Conservation (phyloP, 2,113 vertebrate species). For the Microtus pennsylvanicus region DNA sequence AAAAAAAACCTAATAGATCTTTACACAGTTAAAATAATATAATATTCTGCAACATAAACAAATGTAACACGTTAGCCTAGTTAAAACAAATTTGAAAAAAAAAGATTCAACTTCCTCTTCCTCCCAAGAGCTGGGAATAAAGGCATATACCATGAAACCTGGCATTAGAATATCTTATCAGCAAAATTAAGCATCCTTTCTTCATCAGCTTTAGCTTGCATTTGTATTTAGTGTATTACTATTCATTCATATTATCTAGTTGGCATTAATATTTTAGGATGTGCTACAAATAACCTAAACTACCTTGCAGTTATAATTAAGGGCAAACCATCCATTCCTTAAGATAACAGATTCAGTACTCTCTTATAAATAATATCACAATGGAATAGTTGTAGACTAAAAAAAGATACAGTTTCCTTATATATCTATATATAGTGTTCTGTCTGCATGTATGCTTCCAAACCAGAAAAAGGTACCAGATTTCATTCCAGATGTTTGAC, state of each 20-base stretch:
- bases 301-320: neutral
- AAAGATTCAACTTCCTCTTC: too few species aligned
- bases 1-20: too few species aligned
- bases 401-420: neutral
- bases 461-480: too few species aligned
- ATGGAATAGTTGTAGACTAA: neutral
- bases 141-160: neutral
- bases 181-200: neutral
- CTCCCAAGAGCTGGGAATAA: too few species aligned
- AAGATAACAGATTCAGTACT: neutral
- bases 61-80: too few species aligned
- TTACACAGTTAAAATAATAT: too few species aligned
- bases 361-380: neutral
- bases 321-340: constrained; percentile 13
- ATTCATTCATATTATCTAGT: neutral
- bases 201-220: neutral
- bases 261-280: neutral
- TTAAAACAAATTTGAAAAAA: too few species aligned
- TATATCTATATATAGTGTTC: too few species aligned
- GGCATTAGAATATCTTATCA: neutral
- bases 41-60: too few species aligned
- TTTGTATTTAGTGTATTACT: constrained; percentile 40
- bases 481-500: too few species aligned
- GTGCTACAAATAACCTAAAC: neutral
- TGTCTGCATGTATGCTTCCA: too few species aligned